phyloP scores from a whole-genome alignment of 2,888 invertebrate genomes.

The Conomelus anceps region DNA sequence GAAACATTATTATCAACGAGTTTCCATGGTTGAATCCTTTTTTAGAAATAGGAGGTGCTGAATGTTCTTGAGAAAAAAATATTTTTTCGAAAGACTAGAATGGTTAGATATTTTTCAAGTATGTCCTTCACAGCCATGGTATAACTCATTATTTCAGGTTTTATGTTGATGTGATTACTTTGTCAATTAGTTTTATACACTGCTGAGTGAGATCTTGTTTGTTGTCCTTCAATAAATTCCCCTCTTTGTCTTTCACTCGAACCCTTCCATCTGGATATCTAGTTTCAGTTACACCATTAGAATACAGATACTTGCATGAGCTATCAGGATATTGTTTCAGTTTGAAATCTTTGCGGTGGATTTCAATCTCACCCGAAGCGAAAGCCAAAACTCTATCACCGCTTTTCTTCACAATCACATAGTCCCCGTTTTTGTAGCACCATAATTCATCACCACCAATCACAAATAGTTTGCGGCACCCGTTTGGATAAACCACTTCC shows the following conservation, averaged over 20 bases:
- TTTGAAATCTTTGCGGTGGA: not conserved
- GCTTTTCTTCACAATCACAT: not conserved
- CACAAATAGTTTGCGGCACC: not conserved
- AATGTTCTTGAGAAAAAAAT: too few relatives aligned
- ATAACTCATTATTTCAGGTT: not conserved
- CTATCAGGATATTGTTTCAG: not conserved
- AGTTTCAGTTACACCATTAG: not conserved
- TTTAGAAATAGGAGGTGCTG: too few relatives aligned
- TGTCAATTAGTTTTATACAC: not conserved
- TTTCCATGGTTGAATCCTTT: too few relatives aligned
- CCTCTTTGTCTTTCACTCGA: not conserved
- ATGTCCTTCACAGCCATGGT: not conserved
- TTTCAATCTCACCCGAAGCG: not conserved
- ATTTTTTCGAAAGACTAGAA: not conserved
- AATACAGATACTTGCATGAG: not conserved
- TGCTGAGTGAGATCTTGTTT: not conserved
- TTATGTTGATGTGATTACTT: not conserved
- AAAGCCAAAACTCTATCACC: not conserved
- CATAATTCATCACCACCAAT: not conserved
- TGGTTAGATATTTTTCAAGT: not conserved
- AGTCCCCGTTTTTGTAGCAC: not conserved
- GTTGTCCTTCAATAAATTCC: not conserved
- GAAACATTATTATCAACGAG: too few relatives aligned
- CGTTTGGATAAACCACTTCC: not conserved
- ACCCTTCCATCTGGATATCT: not conserved